These are phyloP conservation scores for Nesoenas mayeri DNA, from an alignment of 2,113 vertebrate genomes.

Conservation along the genomic window DNA sequence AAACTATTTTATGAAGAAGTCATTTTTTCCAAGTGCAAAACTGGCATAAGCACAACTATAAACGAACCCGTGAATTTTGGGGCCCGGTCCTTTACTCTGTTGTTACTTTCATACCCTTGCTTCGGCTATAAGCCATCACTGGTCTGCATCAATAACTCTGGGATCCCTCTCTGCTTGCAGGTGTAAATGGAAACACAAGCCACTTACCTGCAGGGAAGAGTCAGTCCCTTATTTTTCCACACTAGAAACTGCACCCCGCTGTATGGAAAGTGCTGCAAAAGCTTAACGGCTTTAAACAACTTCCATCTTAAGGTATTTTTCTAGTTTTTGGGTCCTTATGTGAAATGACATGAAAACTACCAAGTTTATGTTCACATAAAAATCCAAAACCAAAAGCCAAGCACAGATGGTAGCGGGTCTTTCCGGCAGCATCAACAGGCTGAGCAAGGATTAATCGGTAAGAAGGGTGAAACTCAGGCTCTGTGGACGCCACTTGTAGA, in stretches of 20 bases:
- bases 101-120: not conserved
- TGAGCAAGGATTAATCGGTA: not conserved
- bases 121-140: not conserved
- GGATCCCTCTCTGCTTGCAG: not conserved
- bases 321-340: accelerated
- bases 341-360: not conserved
- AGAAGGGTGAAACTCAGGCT: not conserved
- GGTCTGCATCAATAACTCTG: not conserved
- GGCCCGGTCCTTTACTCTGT: not conserved
- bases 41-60: not conserved
- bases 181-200: not conserved
- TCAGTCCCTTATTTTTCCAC: not conserved
- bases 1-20: not conserved
- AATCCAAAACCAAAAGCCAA: not conserved
- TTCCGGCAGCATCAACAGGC: not conserved
- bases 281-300: not conserved
- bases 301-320: not conserved
- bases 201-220: not conserved
- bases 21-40: not conserved
- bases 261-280: not conserved
- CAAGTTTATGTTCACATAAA: not conserved
- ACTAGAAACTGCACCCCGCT: not conserved
- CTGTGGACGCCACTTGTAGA: accelerated
- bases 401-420: not conserved
- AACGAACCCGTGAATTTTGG: not conserved